Evolutionary conservation across 92 coral and sea anemone genomes (phyloP).

Genomic region (Actinernus sp.): DNA sequence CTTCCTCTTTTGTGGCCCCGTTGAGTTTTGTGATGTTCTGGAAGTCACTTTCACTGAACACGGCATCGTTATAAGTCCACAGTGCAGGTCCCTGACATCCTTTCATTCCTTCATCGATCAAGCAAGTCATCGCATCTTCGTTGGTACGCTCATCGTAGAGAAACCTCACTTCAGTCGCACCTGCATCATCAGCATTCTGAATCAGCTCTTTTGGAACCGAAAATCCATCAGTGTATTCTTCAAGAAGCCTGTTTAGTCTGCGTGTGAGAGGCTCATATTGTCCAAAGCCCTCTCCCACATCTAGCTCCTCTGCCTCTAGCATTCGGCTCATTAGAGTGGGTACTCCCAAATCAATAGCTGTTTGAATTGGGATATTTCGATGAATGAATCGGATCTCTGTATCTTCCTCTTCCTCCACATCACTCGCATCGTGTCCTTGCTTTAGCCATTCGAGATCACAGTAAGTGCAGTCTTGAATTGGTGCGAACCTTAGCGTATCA

Average conservation of each 20-base stretch:
- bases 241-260: conserved; percentile 78
- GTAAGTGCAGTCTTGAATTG: conserved; percentile 62
- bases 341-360: conserved; percentile 68
- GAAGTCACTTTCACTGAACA: conserved; percentile 85
- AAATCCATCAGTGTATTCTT: conserved; percentile 91
- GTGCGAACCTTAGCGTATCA: conserved; percentile 22
- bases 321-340: conserved; percentile 66
- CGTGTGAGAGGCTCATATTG: conserved; percentile 78
- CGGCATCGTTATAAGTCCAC: conserved; percentile 92
- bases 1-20: conserved; percentile 84
- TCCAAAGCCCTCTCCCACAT: conserved; percentile 77
- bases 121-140: conserved; percentile 46
- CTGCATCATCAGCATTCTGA: conserved; percentile 94
- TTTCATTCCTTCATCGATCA: conserved; percentile 85
- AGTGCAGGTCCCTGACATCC: conserved; percentile 91
- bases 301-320: conserved; percentile 78
- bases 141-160: conserved; percentile 77
- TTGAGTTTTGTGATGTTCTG: conserved; percentile 84
- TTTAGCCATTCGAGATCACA: conserved; percentile 75
- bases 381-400: conserved; percentile 56
- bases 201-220: conserved; percentile 91
- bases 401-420: conserved; percentile 61
- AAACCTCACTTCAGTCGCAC: conserved; percentile 78
- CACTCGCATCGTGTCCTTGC: conserved; percentile 56
- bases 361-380: conserved; percentile 49